Evolutionary conservation across 1,140 invertebrate species (phyloP), one percentile per base, ranked within the genome.

Genomic region (Aphis gossypii): DNA sequence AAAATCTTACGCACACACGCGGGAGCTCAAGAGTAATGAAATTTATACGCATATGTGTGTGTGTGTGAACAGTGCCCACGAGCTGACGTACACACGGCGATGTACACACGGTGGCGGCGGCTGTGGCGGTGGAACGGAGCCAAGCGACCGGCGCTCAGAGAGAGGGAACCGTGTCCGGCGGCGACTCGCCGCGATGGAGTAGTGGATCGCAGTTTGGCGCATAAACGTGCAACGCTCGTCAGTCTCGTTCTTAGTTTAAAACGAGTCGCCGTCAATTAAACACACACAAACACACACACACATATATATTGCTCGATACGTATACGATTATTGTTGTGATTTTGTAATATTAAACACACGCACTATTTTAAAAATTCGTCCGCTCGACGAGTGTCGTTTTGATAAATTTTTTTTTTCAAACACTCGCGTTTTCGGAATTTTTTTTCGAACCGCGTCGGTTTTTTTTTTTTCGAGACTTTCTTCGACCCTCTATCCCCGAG

Each of bases 131-230:
- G 92, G 92, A 93, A 93, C 92, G 68, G 82, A 93, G 92, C 92
- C 92, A 93, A 93, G 30, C 48, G 76, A 35, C 23, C 35, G 88
- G 76, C 35, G 46, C n/a, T 60, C 89, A 25, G 25, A 84, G 92
- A 93, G 92, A 93, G 92, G 92, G 92, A 44, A 92, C 91, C 25
- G 68, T 51, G 91, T 76, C 91, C 92, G 92, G 82, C 82, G 82
- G 82, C 82, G 41, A 44, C 41, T 46, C 60, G 90, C 20, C 60
- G 46, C 35, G 18, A 76, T 93, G 48, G 92, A n/a, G 82, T 93
- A 93, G 92, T 93, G 92, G 92, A 93, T 93, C 92, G 35, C 92
- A n/a, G 92, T 93, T 93, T 93, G 23, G 92, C 92, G 92, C 92
- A 93, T 93, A 93, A 93, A 93, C 92, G 82, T 93, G 92, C 82